phyloP scores from a whole-genome alignment of 1,140 invertebrate genomes.

The Cyphomyrmex costatus region DNA sequence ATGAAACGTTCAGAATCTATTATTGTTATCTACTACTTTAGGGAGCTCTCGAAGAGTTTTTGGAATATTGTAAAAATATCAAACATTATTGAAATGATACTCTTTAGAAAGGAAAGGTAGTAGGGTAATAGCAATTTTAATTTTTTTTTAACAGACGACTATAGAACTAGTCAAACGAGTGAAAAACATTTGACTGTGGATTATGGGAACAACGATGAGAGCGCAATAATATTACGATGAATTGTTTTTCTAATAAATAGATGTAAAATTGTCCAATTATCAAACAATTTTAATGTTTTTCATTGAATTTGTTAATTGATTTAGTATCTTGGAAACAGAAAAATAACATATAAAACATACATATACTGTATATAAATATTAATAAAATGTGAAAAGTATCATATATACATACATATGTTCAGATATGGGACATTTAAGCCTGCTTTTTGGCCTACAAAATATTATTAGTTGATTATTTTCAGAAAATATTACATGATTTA shows the following conservation, averaged over 20 bases:
- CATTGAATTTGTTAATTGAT: constrained; percentile 4
- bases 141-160: not conserved
- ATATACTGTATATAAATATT: not conserved
- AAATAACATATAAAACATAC: not conserved
- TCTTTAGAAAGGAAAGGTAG: not conserved
- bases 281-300: not conserved
- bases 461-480: not conserved
- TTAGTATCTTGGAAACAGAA: not conserved
- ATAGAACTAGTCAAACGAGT: not conserved
- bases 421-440: not conserved
- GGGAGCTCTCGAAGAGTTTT: constrained; percentile 22
- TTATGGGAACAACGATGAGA: constrained; percentile 18
- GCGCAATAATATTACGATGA: not conserved
- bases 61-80: not conserved
- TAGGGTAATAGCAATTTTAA: constrained; percentile 1
- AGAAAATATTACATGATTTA: constrained; percentile 15
- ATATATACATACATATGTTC: not conserved
- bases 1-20: not conserved
- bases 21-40: not conserved
- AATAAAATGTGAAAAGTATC: constrained; percentile 4
- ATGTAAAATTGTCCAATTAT: constrained; percentile 1
- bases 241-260: constrained; percentile 8
- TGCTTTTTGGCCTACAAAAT: not conserved
- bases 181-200: constrained; percentile 26
- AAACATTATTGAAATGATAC: not conserved